Evolutionary conservation across 2,113 vertebrate genomes (phyloP).

Genomic region (Candoia aspera): DNA sequence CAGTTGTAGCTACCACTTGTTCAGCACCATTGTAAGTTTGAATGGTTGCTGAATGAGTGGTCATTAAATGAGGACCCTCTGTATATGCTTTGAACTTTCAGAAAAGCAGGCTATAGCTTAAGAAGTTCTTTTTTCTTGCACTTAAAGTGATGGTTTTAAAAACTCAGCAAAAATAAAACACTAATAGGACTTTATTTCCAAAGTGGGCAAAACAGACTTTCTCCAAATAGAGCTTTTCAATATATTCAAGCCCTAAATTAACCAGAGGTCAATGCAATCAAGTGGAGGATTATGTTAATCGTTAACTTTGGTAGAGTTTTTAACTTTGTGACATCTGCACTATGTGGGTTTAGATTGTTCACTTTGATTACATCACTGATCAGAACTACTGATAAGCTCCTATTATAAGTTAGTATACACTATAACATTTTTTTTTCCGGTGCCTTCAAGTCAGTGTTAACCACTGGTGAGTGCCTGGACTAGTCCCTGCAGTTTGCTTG

Average conservation of each 20-base stretch:
- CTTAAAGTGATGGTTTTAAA: background rate
- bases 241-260: background rate
- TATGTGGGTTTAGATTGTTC: background rate
- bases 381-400: background rate
- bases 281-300: background rate
- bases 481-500: background rate
- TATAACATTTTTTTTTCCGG: background rate
- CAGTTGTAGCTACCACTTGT: background rate
- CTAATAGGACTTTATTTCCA: background rate
- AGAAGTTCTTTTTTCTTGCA: background rate
- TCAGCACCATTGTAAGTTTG: background rate
- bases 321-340: background rate
- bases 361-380: background rate
- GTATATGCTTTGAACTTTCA: background rate
- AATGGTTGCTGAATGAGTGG: background rate
- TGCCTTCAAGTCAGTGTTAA: background rate
- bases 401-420: background rate
- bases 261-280: background rate
- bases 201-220: background rate
- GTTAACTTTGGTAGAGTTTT: background rate
- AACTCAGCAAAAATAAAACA: background rate
- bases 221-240: background rate
- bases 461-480: background rate
- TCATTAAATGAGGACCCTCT: background rate
- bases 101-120: background rate